These are phyloP conservation scores for Halictus rubicundus DNA, from an alignment of 1,140 invertebrate species.

Conservation along the genomic window DNA sequence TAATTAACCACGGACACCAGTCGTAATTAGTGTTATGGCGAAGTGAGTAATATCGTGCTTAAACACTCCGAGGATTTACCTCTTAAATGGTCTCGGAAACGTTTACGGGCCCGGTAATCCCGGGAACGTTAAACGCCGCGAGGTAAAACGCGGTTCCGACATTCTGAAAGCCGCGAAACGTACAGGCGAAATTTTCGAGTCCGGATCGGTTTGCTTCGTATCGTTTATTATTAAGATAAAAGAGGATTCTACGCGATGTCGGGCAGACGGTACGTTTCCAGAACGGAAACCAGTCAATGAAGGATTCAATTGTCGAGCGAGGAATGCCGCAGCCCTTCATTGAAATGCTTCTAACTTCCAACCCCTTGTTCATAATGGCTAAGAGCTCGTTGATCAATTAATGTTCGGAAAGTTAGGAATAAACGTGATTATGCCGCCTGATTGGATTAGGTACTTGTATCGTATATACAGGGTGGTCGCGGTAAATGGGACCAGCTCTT, in stretches of 20 bases:
- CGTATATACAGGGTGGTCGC: too few species aligned
- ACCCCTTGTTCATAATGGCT: too few species aligned
- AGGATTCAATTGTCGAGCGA: slow-evolving; percentile 29
- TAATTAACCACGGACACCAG: slow-evolving; percentile 53
- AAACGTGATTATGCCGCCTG: too few species aligned
- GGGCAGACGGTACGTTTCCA: background rate
- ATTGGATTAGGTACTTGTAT: too few species aligned
- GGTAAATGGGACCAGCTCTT: too few species aligned
- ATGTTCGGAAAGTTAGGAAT: too few species aligned
- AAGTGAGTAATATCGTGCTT: slow-evolving; percentile 47
- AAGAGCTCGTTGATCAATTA: too few species aligned
- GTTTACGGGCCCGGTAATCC: slow-evolving; percentile 33
- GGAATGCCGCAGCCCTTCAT: slow-evolving; percentile 11
- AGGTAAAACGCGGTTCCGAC: background rate
- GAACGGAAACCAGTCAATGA: background rate
- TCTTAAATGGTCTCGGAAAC: slow-evolving; percentile 26
- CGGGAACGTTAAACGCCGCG: slow-evolving; percentile 15
- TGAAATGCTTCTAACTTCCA: background rate
- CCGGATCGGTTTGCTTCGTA: background rate
- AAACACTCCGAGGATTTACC: slow-evolving; percentile 27
- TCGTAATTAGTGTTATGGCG: slow-evolving; percentile 53
- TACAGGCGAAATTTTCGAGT: background rate
- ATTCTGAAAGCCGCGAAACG: slow-evolving; percentile 38
- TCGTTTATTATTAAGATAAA: background rate
- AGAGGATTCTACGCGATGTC: slow-evolving; percentile 2